Base-by-base conservation (phyloP, 1,140 invertebrate genomes). In the Ips nitidus region DNA sequence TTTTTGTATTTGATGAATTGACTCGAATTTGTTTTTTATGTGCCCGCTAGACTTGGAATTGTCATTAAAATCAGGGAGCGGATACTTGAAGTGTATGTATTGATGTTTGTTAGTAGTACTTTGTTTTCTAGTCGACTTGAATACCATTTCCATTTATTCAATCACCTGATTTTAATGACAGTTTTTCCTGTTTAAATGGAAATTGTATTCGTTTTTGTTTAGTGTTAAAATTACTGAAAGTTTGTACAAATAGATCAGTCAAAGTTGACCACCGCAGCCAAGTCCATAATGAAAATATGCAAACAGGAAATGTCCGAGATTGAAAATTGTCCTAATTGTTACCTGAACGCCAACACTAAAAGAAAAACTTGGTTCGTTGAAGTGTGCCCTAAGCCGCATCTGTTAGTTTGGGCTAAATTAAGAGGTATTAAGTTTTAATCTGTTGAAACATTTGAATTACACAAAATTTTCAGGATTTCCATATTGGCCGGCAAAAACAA, bases 401-500 rank as follows among this genome's bases (percentile, higher is more conserved):
- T 92, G 1, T 80, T 97, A 38, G 88, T 97, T 0, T 97, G 94
- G 94, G 94, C 94, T 0, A 95, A 95, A 78, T 81, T 97, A 0
- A 97, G 96, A 83, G 94, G 85, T 85, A 63, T 64, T 2, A 43
- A 52, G 8, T 36, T 22, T 6, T 7, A 53, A 65, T n/a, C 8
- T 2, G 2, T 64, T 59, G 22, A 22, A 45, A 40, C 37, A 47
- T 41, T 59, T 59, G 39, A 41, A 41, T 59, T 1, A 38, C 36
- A 50, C 50, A 41, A 36, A 22, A 40, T 52, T 47, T 52, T 66
- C 74, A 85, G 84, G 94, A 8, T 97, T 95, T 77, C 95, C 95
- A 2, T 95, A 91, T 81, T 97, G 95, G 95, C 95, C 95, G 0
- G 94, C 93, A 0, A 98, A 98, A 83, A 93, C 90, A 0, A 91